A percentile compares a stretch with the other conserved stretches of the same genome.
phyloP scores from a whole-genome alignment of 2,113 vertebrate species.

The Aldabrachelys gigantea region DNA sequence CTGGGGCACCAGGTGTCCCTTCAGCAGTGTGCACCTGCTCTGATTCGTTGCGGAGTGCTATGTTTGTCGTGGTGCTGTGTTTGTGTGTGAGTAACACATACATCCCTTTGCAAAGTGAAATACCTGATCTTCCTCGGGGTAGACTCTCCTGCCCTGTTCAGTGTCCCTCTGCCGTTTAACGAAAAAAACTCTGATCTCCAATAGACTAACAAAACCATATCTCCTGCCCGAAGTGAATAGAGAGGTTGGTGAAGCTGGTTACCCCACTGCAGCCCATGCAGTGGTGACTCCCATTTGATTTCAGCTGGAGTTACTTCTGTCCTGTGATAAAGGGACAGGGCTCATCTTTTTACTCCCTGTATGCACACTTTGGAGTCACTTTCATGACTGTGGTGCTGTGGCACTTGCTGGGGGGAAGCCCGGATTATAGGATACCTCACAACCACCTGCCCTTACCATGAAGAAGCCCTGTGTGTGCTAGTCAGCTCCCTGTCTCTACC shows the following conservation, averaged over 20 bases:
- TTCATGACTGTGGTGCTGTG: too few relatives aligned
- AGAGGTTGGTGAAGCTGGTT: background rate
- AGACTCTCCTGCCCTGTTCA: background rate
- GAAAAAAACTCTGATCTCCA: background rate
- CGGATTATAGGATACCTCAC: too few relatives aligned
- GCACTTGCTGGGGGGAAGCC: too few relatives aligned
- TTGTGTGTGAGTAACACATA: too few relatives aligned
- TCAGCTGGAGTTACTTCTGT: background rate
- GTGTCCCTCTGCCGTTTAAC: background rate
- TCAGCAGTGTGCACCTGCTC: too few relatives aligned
- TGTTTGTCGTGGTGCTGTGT: too few relatives aligned
- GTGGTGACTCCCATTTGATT: background rate
- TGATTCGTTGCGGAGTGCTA: background rate
- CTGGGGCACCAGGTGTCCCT: too few relatives aligned
- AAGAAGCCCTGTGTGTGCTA: too few relatives aligned
- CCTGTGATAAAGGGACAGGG: background rate
- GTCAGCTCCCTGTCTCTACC: too few relatives aligned
- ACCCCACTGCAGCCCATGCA: background rate
- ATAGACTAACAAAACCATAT: background rate
- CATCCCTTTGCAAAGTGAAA: background rate
- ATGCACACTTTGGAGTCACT: too few relatives aligned
- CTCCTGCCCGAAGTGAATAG: background rate
- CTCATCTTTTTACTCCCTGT: too few relatives aligned
- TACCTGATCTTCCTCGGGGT: background rate
- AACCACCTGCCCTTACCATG: too few relatives aligned